Evolutionary conservation across 2,888 invertebrate genomes (phyloP).

Genomic region (Cylindroiulus punctatus): DNA sequence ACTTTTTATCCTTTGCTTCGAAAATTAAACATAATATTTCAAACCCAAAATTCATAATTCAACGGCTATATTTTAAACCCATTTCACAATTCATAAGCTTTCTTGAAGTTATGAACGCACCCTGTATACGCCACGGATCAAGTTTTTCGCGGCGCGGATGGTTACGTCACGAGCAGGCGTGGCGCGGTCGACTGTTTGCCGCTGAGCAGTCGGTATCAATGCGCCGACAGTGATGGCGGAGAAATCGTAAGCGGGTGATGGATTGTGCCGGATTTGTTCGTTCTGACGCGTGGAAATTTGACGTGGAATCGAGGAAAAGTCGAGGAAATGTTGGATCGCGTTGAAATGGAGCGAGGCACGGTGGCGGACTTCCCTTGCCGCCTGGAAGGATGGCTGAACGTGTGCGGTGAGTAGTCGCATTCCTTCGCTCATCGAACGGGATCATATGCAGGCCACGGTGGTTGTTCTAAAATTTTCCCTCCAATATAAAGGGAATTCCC

Average conservation of each 20-base stretch:
- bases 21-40: no score
- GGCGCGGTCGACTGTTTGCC: neutral
- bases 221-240: conserved; percentile 44
- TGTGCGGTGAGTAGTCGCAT: conserved; percentile 69
- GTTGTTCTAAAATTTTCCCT: neutral
- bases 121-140: neutral
- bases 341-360: conserved; percentile 43
- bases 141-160: neutral
- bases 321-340: conserved; percentile 51
- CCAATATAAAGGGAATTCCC: neutral
- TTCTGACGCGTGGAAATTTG: conserved; percentile 16
- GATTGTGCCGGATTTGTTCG: conserved; percentile 15
- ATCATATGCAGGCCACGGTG: conserved; percentile 8
- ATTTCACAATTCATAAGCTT: neutral
- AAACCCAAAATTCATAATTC: no score
- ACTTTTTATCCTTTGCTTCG: no score
- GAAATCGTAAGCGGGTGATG: conserved; percentile 43
- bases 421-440: neutral
- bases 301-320: conserved; percentile 25
- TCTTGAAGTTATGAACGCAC: neutral
- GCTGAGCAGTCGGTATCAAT: neutral
- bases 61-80: neutral
- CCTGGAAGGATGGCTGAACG: conserved; percentile 72
- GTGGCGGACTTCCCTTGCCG: conserved; percentile 69
- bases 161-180: neutral